phyloP scores from a whole-genome alignment of 2,113 vertebrate genomes.

The Pangasianodon hypophthalmus region DNA sequence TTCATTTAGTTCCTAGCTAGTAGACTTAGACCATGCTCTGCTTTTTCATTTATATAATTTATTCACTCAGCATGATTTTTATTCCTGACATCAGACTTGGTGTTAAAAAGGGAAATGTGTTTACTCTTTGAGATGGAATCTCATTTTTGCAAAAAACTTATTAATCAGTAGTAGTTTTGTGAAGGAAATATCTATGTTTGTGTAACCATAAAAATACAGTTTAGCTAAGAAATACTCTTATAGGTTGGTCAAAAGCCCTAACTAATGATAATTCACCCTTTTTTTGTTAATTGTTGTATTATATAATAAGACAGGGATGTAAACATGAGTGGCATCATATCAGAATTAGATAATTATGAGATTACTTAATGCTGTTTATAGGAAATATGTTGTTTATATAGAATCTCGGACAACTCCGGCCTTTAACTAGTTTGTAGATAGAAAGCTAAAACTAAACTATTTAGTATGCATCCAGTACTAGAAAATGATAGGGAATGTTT shows the following conservation, averaged over 20 bases:
- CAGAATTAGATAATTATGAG: neutral
- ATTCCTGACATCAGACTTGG: neutral
- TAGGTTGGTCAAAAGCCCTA: neutral
- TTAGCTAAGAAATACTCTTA: neutral
- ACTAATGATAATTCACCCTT: neutral
- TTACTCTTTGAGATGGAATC: neutral
- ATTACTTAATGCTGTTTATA: neutral
- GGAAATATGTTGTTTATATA: neutral
- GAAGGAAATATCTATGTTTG: neutral
- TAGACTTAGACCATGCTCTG: neutral
- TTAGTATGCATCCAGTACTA: neutral
- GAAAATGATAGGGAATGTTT: neutral
- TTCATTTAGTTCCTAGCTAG: conserved; percentile 25
- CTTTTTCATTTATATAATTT: neutral
- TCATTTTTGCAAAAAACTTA: neutral
- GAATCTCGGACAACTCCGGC: neutral
- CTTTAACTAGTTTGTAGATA: neutral
- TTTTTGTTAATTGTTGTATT: neutral
- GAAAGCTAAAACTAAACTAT: neutral
- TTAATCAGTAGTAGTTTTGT: neutral
- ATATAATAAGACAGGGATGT: neutral
- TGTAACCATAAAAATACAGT: neutral
- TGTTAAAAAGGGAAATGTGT: neutral
- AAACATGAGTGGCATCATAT: neutral
- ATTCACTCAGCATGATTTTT: neutral